These are phyloP conservation scores for Carassius auratus DNA, from an alignment of 2,113 vertebrate genomes.

Conservation along the genomic window DNA sequence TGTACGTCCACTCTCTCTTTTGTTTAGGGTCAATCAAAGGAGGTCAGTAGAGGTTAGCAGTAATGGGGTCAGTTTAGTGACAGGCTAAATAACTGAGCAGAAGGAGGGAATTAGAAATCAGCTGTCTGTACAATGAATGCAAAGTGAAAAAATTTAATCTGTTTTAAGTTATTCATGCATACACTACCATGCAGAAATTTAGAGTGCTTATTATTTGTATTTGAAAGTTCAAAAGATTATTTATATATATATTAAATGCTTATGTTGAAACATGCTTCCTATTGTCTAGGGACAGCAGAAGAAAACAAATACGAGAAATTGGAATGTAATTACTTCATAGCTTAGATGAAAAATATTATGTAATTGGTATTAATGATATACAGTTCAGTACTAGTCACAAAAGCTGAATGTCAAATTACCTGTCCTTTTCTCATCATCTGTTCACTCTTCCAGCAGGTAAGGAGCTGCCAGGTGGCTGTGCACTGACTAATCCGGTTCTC, in stretches of 20 bases:
- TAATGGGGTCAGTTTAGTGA: conserved; percentile 14
- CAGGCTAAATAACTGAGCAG: conserved; percentile 35
- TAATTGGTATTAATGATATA: not conserved
- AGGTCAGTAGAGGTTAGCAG: conserved; percentile 50
- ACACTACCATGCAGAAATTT: not conserved
- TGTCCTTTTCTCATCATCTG: conserved; percentile 69
- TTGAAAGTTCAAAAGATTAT: not conserved
- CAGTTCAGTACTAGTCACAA: not conserved
- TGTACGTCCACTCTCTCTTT: conserved; percentile 11
- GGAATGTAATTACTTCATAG: not conserved
- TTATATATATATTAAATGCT: no score
- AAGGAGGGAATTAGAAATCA: not conserved
- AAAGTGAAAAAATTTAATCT: not conserved
- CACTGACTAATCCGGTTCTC: conserved; percentile 71
- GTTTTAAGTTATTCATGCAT: not conserved
- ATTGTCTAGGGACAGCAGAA: not conserved
- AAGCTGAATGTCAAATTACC: conserved; percentile 55
- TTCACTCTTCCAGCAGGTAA: conserved; percentile 78
- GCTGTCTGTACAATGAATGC: not conserved
- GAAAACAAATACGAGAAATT: not conserved
- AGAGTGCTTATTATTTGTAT: not conserved
- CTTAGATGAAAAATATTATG: not conserved
- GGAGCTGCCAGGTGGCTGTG: conserved; percentile 74
- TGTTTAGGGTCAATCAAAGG: conserved; percentile 45
- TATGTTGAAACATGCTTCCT: not conserved